A percentile compares a stretch with the other conserved stretches of the same genome.
phyloP scores from a whole-genome alignment of 2,797 vertebrate species.

The Scolopax rusticola region DNA sequence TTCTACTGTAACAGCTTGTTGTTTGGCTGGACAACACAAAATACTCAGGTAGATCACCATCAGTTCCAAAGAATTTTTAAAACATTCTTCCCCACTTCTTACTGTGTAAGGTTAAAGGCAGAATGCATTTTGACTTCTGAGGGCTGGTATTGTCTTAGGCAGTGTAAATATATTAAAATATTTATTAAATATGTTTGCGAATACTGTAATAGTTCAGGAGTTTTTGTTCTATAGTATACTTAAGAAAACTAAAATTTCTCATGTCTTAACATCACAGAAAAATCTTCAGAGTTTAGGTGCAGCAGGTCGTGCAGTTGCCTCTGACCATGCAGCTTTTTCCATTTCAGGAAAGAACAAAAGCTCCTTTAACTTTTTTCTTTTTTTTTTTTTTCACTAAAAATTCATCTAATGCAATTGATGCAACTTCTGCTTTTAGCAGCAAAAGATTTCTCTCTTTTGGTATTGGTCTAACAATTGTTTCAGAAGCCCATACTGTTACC shows the following conservation, averaged over 20 bases:
- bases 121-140: neutral
- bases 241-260: neutral
- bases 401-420: neutral
- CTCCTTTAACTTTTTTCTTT: neutral
- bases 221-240: neutral
- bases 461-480: neutral
- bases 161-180: neutral
- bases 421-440: neutral
- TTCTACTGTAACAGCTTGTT: neutral
- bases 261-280: neutral
- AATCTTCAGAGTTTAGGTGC: neutral
- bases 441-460: neutral
- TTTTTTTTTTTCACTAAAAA: neutral
- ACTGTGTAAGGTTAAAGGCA: neutral
- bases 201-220: neutral
- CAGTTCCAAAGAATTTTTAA: neutral
- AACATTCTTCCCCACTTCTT: neutral
- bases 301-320: neutral
- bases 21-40: neutral
- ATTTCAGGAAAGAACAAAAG: neutral
- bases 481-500: neutral
- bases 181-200: neutral
- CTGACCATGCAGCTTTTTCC: neutral
- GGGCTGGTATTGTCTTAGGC: neutral
- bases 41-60: neutral